Base-by-base conservation (phyloP, 2,113 vertebrate genomes). In the Scopus umbretta region DNA sequence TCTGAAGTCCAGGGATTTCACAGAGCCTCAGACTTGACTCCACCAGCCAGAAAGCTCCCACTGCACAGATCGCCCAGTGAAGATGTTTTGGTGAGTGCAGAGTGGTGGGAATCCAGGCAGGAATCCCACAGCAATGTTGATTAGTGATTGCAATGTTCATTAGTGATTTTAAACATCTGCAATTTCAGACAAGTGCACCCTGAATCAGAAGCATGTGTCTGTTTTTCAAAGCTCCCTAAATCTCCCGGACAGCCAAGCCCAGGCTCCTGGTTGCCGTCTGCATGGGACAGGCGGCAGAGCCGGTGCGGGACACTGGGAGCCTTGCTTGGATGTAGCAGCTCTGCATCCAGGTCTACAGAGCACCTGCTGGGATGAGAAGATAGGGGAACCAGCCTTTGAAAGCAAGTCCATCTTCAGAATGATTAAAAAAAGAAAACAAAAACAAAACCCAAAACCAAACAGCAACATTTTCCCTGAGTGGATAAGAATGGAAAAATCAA, bases 81-180 rank as follows among this genome's bases (percentile, higher is more conserved):
- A 76, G 85, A 90, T 66, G 92, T 67, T 80, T 59, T 4, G 63
- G 56, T 91, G 96, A 92, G 89, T 1, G 86, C 91, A 5, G 89
- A 49, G 91, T 71, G 87, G 30, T 5, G 95, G 95, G 93, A 59
- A 83, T 73, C 95, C 92, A 13, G 82, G 86, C 86, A 42, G 92
- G 94, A 47, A 42, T 5, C 84, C 92, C 81, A 1, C 84, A 79
- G 96, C 74, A 5, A 63, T 59, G 91, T 0, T 67, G 52, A 96
- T 97, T 97, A 92, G 92, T 73, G 94, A 97, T 26, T 29, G 96
- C 40, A 0, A 88, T 67, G 96, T 84, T 95, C 86, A 94, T 94
- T 91, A 98, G 96, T 78, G 88, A 89, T 81, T 88, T 73, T 49
- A 61, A 73, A 80, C 84, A 38, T 45, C 81, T 47, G 56, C 15